These are phyloP conservation scores for Malacosoma neustria DNA, from an alignment of 2,888 invertebrate genomes.

Conservation along the genomic window DNA sequence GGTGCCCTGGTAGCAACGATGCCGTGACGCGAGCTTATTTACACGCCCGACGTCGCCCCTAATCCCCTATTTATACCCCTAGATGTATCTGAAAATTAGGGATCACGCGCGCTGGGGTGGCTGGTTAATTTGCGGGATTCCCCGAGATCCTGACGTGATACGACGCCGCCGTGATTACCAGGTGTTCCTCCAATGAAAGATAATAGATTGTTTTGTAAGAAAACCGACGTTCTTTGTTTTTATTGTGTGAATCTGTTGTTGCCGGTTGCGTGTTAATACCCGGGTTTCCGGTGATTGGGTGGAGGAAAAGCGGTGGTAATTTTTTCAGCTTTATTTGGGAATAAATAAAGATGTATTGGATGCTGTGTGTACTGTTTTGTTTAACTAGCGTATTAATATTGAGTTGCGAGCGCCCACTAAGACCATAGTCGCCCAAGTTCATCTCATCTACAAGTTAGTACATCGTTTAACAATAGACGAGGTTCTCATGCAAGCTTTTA, in stretches of 20 bases:
- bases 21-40: slow-evolving; percentile 67
- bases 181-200: slow-evolving; percentile 1
- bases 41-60: slow-evolving; percentile 62
- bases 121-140: slow-evolving; percentile 59
- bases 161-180: slow-evolving; percentile 1
- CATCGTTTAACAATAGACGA: too few species aligned
- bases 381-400: too few species aligned
- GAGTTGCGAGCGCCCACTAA: too few species aligned
- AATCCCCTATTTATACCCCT: slow-evolving; percentile 72
- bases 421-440: too few species aligned
- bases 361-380: too few species aligned
- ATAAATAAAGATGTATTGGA: neutral
- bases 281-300: neutral
- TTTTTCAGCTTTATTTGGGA: neutral
- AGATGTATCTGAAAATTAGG: slow-evolving; percentile 75
- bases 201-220: slow-evolving; percentile 2
- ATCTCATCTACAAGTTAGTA: too few species aligned
- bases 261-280: neutral
- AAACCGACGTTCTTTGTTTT: neutral
- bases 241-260: neutral
- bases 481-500: too few species aligned
- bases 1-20: slow-evolving; percentile 34
- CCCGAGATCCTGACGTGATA: slow-evolving; percentile 13
- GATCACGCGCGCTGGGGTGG: slow-evolving; percentile 49
- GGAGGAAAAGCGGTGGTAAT: neutral